A percentile compares a stretch with the other conserved stretches of the same genome.
Conservation (phyloP, 2,888 invertebrate genomes). For the Gortyna flavago region DNA sequence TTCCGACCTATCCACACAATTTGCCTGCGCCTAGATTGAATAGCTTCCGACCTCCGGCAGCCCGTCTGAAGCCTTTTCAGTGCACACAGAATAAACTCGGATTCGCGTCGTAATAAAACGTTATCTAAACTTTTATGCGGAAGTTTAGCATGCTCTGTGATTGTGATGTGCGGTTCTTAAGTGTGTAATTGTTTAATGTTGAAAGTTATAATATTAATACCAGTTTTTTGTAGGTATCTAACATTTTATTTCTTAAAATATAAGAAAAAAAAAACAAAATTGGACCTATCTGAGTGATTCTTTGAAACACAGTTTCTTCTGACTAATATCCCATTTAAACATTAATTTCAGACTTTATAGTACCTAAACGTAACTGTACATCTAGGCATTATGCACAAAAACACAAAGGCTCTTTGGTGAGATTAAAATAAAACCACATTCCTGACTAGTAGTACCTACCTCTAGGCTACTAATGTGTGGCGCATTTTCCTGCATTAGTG, state of each 20-base stretch:
- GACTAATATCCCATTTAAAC: background rate
- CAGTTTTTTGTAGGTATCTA: background rate
- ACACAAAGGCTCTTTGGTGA: background rate
- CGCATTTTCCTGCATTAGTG: background rate
- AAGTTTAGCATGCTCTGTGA: slow-evolving; percentile 17
- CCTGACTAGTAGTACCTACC: background rate
- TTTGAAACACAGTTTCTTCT: background rate
- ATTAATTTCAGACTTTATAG: background rate
- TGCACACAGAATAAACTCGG: slow-evolving; percentile 35
- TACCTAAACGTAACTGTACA: background rate
- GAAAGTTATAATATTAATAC: background rate
- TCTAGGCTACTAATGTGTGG: background rate
- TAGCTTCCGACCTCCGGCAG: slow-evolving; percentile 63
- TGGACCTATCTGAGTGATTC: background rate
- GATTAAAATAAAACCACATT: background rate
- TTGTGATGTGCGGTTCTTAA: background rate
- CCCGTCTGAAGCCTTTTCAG: slow-evolving; percentile 48
- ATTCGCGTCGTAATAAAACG: slow-evolving; percentile 31
- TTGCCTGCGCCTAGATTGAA: slow-evolving; percentile 75
- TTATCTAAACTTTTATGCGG: slow-evolving; percentile 25
- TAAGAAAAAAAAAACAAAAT: background rate
- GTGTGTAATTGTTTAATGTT: background rate
- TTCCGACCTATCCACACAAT: slow-evolving; percentile 74
- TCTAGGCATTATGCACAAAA: background rate
- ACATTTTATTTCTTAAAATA: slow-evolving; percentile 4